Evolutionary conservation across 2,113 vertebrate species (phyloP), one percentile per base, ranked within the genome.

Genomic region (Rhineura floridana): DNA sequence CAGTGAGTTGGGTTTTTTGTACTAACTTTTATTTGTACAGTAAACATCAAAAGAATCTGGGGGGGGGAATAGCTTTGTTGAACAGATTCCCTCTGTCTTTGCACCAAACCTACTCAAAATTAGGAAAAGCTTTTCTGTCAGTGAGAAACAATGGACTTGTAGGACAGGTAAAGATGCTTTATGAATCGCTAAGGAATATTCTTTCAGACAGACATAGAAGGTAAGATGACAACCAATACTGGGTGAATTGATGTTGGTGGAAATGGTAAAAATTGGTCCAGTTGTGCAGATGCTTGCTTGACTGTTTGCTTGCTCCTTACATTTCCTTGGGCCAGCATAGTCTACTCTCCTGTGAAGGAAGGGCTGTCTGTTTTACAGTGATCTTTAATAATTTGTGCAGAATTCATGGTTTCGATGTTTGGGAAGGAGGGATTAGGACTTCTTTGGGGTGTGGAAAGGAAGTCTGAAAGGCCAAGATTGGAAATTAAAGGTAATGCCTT

Each of bases 1-100:
- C 97, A 97, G 97, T 97, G 97, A 97, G 97, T 97, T 97, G 96
- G 96, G 97, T 95, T 97, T 97, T 97, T 97, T 96, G 96, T 97
- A 97, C 93, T 97, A 95, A 97, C 96, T 96, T 97, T 96, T 90
- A 95, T 95, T 67, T 96, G 87, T 93, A 95, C 95, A 96, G 94
- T 95, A 96, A 96, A 96, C 95, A 93, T 95, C 94, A 96, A 96
- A 97, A 95, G 94, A 92, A 93, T 85, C 96, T 96, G 95, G 95
- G 94, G 91, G 96, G n/a, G 94, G 93, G 95, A 96, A 89, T 93
- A 93, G 94, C 95, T 91, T 91, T 96, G 93, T 96, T 94, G 93
- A 94, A 91, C 88, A 91, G 90, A 94, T 36, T 93, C 5, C 84
- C 95, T 94, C 96, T 96, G 19, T 46, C 91, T 93, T 95, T 96